Evolutionary conservation across 2,888 invertebrate genomes (phyloP).

Genomic region (Alloscopus bannaensis): DNA sequence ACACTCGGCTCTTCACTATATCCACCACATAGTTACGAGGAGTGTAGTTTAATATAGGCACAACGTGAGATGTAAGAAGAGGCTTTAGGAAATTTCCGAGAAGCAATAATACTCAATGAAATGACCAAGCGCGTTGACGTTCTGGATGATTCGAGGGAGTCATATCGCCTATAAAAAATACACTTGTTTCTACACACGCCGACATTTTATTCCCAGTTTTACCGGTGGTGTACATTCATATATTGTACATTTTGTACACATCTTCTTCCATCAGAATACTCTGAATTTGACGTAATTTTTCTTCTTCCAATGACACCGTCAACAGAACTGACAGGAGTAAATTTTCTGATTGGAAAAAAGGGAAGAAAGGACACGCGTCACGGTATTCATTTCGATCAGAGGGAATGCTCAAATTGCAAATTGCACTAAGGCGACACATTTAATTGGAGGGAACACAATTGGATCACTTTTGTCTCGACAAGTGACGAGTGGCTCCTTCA

Average conservation of each 20-base stretch:
- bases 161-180: conserved; percentile 52
- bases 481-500: too few species aligned
- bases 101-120: conserved; percentile 58
- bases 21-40: too few species aligned
- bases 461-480: too few species aligned
- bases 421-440: too few species aligned
- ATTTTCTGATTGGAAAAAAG: not conserved
- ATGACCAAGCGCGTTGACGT: conserved; percentile 56
- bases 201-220: too few species aligned
- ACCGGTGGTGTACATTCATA: too few species aligned
- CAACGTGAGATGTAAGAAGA: too few species aligned
- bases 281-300: conserved; percentile 13
- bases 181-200: conserved; percentile 47
- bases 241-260: not conserved
- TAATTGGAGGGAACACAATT: too few species aligned
- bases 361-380: not conserved
- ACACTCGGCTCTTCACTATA: not conserved
- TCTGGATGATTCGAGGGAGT: conserved; percentile 46
- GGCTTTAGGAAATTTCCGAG: conserved; percentile 51
- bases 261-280: too few species aligned
- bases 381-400: too few species aligned
- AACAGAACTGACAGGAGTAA: conserved; percentile 1
- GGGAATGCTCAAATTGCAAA: too few species aligned
- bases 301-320: not conserved
- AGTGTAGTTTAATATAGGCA: too few species aligned